These are phyloP conservation scores for Xestia ashworthii DNA, from an alignment of 2,888 invertebrate species.

Conservation along the genomic window DNA sequence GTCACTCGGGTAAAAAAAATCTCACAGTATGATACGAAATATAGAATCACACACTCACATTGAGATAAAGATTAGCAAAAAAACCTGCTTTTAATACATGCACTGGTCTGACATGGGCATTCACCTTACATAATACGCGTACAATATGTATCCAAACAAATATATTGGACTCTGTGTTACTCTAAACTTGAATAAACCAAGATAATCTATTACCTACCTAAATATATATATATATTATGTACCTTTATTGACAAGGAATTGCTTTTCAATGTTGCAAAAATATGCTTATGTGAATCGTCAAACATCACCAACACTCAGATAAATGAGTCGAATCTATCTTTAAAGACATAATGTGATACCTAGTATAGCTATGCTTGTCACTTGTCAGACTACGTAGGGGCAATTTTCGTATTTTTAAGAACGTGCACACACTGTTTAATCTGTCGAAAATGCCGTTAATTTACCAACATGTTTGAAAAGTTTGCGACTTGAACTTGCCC, in stretches of 20 bases:
- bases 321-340: background rate
- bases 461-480: background rate
- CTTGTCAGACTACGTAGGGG: background rate
- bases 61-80: background rate
- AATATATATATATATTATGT: background rate
- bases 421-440: background rate
- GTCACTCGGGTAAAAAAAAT: background rate
- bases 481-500: background rate
- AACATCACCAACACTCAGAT: background rate
- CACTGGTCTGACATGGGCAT: background rate
- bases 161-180: background rate
- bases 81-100: background rate
- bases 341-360: background rate
- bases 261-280: constrained; percentile 12
- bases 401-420: background rate
- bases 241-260: background rate
- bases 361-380: background rate
- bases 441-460: background rate
- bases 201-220: too few relatives aligned
- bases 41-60: background rate
- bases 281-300: background rate
- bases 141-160: background rate
- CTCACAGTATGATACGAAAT: background rate
- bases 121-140: background rate
- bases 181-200: background rate